A percentile compares a stretch with the other conserved stretches of the same genome.
Conservation (phyloP, 2,113 vertebrate species). For the Spizaetus ornatus region DNA sequence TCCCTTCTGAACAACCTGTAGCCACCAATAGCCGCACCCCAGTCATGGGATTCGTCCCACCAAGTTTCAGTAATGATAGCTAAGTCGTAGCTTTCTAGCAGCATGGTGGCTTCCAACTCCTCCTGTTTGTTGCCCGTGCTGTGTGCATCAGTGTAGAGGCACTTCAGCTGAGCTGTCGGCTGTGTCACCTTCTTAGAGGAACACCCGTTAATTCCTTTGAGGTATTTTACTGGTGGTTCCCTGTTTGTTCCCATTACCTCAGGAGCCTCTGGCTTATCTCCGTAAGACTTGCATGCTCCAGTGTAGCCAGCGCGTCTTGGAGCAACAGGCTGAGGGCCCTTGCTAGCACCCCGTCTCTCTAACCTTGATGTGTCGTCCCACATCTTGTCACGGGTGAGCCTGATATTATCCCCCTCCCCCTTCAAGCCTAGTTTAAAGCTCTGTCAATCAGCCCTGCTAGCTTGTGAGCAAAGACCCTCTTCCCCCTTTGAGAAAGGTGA, state of each 20-base stretch:
- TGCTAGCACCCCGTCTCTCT: too few relatives aligned
- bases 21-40: neutral
- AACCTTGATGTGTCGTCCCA: too few relatives aligned
- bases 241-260: neutral
- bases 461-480: neutral
- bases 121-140: neutral
- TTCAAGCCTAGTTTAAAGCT: neutral
- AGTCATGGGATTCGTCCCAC: neutral
- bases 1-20: too few relatives aligned
- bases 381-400: too few relatives aligned
- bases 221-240: neutral
- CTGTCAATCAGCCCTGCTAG: neutral
- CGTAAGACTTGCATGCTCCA: neutral
- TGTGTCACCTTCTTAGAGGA: neutral
- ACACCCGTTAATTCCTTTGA: neutral
- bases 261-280: neutral
- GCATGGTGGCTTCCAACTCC: neutral
- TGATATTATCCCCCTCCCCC: too few relatives aligned
- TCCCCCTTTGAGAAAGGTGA: neutral
- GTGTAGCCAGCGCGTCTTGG: too few relatives aligned
- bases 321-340: too few relatives aligned
- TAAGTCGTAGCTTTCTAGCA: neutral
- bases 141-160: neutral
- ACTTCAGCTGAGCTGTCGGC: neutral
- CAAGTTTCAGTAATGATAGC: too few relatives aligned